Evolutionary conservation across 1,140 invertebrate genomes (phyloP).

Genomic region (Halesus radiatus): DNA sequence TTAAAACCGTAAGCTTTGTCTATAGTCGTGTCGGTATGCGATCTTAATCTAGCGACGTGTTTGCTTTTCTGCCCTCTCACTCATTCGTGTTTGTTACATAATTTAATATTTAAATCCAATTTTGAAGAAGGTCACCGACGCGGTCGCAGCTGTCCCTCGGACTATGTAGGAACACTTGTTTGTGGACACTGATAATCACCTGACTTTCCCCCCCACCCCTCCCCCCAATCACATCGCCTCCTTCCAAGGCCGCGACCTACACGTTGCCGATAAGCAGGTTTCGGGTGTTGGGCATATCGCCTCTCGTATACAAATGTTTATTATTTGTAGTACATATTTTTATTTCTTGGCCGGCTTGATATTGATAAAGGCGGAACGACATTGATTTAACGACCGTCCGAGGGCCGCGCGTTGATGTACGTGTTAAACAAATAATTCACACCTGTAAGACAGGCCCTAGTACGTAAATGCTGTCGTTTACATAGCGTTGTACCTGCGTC

Average conservation of each 20-base stretch:
- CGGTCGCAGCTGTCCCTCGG: not conserved
- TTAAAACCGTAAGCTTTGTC: no score
- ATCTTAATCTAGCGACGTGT: no score
- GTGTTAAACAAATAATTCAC: constrained; percentile 1
- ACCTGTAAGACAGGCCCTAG: not conserved
- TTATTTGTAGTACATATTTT: no score
- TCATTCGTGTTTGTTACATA: constrained; percentile 2
- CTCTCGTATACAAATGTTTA: no score
- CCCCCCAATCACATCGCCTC: no score
- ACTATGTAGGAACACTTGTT: not conserved
- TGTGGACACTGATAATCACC: not conserved
- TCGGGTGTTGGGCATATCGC: no score
- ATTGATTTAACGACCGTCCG: constrained; percentile 1
- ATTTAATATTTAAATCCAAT: constrained; percentile 12
- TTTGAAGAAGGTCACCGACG: constrained; percentile 3
- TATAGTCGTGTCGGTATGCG: no score
- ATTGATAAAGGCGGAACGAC: not conserved
- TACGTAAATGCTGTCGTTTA: not conserved
- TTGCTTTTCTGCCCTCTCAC: not conserved
- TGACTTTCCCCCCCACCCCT: not conserved
- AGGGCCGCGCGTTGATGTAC: not conserved
- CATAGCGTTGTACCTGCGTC: not conserved
- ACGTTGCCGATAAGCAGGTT: no score
- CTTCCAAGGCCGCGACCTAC: no score
- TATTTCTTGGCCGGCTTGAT: no score